Percentiles rank a stretch among this genome's conserved stretches.
Conservation (phyloP, 2,888 invertebrate genomes). For the Acanthosepion lycidas region DNA sequence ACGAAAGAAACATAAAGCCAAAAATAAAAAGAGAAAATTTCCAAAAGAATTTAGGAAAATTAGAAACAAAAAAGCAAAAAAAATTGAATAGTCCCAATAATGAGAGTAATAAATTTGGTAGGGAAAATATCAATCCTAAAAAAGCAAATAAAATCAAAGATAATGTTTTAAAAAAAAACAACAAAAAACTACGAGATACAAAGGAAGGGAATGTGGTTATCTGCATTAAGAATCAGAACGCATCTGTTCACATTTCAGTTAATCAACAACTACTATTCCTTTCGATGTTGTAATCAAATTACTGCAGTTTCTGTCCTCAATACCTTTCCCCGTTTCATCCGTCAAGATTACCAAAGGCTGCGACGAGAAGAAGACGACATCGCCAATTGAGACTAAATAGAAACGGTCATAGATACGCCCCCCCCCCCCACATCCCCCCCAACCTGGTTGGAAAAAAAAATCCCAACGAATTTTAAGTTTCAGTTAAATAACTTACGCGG, state of each 20-base stretch:
- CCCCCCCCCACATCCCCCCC: not conserved
- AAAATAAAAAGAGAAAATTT: too few species aligned
- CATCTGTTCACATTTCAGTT: not conserved
- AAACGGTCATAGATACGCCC: not conserved
- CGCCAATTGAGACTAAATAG: not conserved
- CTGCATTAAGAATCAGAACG: not conserved
- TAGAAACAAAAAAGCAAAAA: not conserved
- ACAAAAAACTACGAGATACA: too few species aligned
- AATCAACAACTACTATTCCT: conserved; percentile 18
- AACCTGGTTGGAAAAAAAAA: not conserved
- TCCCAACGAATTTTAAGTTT: not conserved
- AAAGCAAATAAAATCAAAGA: too few species aligned
- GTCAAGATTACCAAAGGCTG: not conserved
- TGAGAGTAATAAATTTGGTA: not conserved
- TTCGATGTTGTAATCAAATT: not conserved
- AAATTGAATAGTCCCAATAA: not conserved
- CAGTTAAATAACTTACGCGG: not conserved
- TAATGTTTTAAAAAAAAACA: too few species aligned
- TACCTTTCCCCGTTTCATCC: not conserved
- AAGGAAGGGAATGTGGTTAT: not conserved
- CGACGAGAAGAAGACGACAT: not conserved
- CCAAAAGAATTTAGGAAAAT: not conserved
- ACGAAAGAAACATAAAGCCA: too few species aligned
- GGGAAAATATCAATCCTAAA: too few species aligned
- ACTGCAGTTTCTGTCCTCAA: not conserved